Conservation (phyloP, 1,140 invertebrate genomes). For the Bombus superbus region DNA sequence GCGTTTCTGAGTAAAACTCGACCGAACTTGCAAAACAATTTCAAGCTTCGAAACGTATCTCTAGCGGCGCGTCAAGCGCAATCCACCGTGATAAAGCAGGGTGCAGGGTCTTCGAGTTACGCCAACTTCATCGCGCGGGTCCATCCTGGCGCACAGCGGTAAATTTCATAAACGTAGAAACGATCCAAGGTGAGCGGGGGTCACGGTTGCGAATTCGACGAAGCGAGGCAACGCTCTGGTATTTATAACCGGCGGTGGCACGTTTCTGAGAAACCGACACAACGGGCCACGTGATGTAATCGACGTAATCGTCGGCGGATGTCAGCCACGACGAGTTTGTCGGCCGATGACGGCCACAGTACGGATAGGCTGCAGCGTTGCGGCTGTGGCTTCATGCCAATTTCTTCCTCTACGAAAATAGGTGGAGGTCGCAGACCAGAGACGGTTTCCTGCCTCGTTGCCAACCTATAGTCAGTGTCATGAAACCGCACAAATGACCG, state of each 20-base stretch:
- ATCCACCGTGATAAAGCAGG: not conserved
- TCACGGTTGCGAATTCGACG: slow-evolving; percentile 37
- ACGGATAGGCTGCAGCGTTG: slow-evolving; percentile 49
- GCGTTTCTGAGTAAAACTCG: not conserved
- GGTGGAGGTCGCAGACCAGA: slow-evolving; percentile 74
- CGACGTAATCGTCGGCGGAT: slow-evolving; percentile 65
- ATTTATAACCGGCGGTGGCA: slow-evolving; percentile 36
- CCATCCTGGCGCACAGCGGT: no score
- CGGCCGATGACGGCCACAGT: slow-evolving; percentile 48
- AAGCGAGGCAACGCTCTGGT: slow-evolving; percentile 19
- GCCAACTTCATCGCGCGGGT: not conserved
- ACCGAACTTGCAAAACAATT: not conserved
- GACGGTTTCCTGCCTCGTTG: slow-evolving; percentile 53
- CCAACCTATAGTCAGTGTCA: slow-evolving; percentile 42
- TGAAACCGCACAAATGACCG: slow-evolving; percentile 71
- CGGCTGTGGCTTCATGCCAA: slow-evolving; percentile 73
- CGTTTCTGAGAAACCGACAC: slow-evolving; percentile 6
- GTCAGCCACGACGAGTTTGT: slow-evolving; percentile 64
- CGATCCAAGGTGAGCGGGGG: not conserved
- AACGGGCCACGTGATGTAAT: slow-evolving; percentile 63
- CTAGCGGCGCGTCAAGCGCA: not conserved
- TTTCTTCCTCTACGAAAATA: slow-evolving; percentile 77
- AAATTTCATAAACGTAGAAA: slow-evolving; percentile 28
- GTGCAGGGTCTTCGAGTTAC: not conserved
- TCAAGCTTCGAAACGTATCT: not conserved